These are phyloP conservation scores for Octonoba sinensis DNA, from an alignment of 2,888 invertebrate genomes.

Conservation along the genomic window DNA sequence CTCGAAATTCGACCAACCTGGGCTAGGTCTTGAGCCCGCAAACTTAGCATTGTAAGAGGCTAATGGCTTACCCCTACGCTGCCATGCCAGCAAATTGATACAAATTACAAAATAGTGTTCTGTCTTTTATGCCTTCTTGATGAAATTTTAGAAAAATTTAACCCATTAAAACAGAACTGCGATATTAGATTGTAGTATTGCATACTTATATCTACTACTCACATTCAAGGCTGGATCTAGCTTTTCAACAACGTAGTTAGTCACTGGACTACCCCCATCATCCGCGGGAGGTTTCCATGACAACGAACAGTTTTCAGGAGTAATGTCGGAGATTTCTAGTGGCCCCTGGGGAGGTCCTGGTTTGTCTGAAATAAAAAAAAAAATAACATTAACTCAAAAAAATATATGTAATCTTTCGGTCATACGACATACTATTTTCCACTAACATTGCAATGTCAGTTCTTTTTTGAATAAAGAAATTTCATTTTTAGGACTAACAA, in stretches of 20 bases:
- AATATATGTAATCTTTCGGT: no score
- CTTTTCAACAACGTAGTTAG: constrained; percentile 96
- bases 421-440: background rate
- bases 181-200: background rate
- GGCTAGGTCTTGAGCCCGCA: no score
- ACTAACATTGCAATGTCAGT: background rate
- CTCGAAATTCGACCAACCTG: no score
- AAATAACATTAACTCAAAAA: background rate
- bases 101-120: no score
- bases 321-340: constrained; percentile 88
- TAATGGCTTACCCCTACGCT: no score
- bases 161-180: background rate
- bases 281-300: constrained; percentile 91
- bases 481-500: no score
- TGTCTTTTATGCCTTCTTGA: no score
- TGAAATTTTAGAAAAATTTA: background rate
- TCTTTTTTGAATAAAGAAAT: background rate
- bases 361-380: constrained; percentile 73
- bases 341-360: constrained; percentile 93
- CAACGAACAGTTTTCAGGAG: constrained; percentile 93
- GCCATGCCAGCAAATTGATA: no score
- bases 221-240: constrained; percentile 83
- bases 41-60: no score
- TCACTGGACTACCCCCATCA: constrained; percentile 95
- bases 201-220: constrained; percentile 70